Base-by-base conservation (phyloP, 1,140 invertebrate genomes). In the Orchestia grillus region DNA sequence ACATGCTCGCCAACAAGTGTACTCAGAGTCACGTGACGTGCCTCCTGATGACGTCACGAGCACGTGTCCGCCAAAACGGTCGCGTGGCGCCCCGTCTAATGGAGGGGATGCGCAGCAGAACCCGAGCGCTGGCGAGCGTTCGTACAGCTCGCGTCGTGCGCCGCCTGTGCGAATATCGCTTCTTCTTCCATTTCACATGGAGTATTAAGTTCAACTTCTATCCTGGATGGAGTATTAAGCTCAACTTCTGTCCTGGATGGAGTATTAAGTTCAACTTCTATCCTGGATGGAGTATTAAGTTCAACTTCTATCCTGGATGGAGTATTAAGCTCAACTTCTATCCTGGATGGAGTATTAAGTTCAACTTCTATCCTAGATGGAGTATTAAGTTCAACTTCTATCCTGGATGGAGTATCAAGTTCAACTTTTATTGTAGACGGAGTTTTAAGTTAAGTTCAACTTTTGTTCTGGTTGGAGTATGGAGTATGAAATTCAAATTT, bases 1-100 rank as follows among this genome's bases (percentile, higher is more conserved):
- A 90, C 88, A 90, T 90, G 88, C 88, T 90, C 92, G 92, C 92
- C 92, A 94, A 94, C 92, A 94, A 94, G 92, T 94, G 92, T 94
- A 94, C 92, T 94, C 92, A 45, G 43, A 45, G 92, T 8, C 92
- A 94, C 92, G 92, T 94, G 92, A 94, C 92, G 92, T 94, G 92
- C 92, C 92, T 94, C 47, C 43, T 94, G 92, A 94, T 94, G 92
- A 94, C 92, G 92, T 94, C 92, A 94, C 44, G 92, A 44, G 36
- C 92, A 94, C 92, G 92, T 94, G 92, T 1, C 44, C 92, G 1
- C 44, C 92, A 94, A 91, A 94, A 94, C 92, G 92, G 92, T 94
- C 92, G 40, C 92, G 92, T 94, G 92, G 43, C 44, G 8, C 11
- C 92, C 16, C 92, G 44, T 94, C 92, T 94, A 94, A 94, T 94